Conservation (phyloP, 2,797 vertebrate species). For the Coendou prehensilis region DNA sequence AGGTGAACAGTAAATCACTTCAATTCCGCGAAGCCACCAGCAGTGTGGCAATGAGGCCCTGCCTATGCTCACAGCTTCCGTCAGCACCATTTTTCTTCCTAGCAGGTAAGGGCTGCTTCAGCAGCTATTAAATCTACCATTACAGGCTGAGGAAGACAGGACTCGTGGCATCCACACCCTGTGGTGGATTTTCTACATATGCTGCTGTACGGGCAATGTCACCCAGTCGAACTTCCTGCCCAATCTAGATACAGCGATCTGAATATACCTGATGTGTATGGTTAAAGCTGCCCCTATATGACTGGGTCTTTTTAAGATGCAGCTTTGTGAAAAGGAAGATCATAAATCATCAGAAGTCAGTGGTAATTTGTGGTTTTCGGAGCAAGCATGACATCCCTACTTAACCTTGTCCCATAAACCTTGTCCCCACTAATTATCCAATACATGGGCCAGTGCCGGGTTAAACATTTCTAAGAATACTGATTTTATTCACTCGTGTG, state of each 20-base stretch:
- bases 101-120: not conserved
- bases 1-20: not conserved
- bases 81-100: not conserved
- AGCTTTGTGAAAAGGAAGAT: constrained; percentile 26
- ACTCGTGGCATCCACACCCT: not conserved
- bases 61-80: not conserved
- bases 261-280: not conserved
- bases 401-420: constrained; percentile 56
- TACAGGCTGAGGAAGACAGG: not conserved
- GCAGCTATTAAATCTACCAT: not conserved
- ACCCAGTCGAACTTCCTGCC: not conserved
- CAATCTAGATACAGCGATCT: not conserved
- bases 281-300: not conserved
- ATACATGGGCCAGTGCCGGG: constrained; percentile 28
- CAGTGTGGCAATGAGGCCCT: not conserved
- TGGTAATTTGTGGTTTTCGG: constrained; percentile 73
- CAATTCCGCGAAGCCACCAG: not conserved
- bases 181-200: not conserved
- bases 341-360: constrained; percentile 60
- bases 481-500: constrained; percentile 26
- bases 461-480: constrained; percentile 66
- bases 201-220: not conserved
- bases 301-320: constrained; percentile 7
- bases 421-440: constrained; percentile 70
- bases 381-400: constrained; percentile 59